Evolutionary conservation across 2,797 vertebrate genomes (phyloP).

Genomic region (Lepilemur ruficaudatus): DNA sequence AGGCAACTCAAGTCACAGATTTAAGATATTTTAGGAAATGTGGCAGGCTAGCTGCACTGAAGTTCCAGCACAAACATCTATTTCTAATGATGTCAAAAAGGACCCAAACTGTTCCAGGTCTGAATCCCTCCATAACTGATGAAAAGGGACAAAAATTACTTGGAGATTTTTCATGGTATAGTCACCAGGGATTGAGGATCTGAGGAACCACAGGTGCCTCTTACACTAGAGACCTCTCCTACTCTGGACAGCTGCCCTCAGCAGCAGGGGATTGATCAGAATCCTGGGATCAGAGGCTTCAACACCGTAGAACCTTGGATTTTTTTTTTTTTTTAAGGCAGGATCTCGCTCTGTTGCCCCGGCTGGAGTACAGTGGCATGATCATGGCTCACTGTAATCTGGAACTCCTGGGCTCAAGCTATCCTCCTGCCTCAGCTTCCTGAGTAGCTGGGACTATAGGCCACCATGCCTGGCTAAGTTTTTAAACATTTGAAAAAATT

Average conservation of each 20-base stretch:
- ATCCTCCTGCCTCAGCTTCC: neutral
- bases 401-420: neutral
- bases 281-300: neutral
- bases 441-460: neutral
- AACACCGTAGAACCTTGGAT: neutral
- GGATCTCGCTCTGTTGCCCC: neutral
- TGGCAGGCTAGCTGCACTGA: neutral
- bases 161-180: neutral
- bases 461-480: neutral
- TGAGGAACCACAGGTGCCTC: neutral
- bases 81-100: neutral
- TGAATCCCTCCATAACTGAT: neutral
- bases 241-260: neutral
- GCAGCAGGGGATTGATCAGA: neutral
- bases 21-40: neutral
- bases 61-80: neutral
- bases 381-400: neutral
- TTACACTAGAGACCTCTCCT: neutral
- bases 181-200: neutral
- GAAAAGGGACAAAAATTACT: neutral
- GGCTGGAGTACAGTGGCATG: neutral
- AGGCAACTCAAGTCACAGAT: neutral
- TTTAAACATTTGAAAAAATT: neutral
- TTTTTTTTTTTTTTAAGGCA: neutral
- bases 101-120: neutral